Conservation (phyloP, 2,888 invertebrate genomes). For the Chalcosyrphus nemorum region DNA sequence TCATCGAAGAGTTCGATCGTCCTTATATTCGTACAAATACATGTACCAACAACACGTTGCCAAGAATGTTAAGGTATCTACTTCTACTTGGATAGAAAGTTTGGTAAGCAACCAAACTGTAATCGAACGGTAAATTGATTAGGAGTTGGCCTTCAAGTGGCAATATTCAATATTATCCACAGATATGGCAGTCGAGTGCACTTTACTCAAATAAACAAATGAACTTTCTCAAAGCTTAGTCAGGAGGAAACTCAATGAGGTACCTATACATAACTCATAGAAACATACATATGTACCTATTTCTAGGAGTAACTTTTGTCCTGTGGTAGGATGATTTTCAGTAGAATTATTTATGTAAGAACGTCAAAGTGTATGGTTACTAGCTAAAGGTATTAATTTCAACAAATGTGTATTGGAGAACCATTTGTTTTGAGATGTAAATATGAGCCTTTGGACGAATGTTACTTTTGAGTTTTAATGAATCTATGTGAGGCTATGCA, state of each 20-base stretch:
- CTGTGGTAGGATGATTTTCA: conserved; percentile 10
- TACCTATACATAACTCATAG: no score
- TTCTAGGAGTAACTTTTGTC: neutral
- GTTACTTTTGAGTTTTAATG: neutral
- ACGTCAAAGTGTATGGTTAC: conserved; percentile 7
- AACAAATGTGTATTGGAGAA: neutral
- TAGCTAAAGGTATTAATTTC: neutral
- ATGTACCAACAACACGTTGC: neutral
- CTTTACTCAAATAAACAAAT: conserved; percentile 61
- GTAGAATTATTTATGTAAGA: conserved; percentile 32
- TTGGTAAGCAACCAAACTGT: conserved; percentile 46
- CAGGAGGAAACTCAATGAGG: conserved; percentile 34
- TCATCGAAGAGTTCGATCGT: conserved; percentile 35
- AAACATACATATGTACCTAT: conserved; percentile 20
- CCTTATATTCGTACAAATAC: neutral
- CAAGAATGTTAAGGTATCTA: conserved; percentile 8
- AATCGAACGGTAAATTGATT: conserved; percentile 67
- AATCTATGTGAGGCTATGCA: neutral
- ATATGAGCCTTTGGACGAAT: neutral
- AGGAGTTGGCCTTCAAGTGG: conserved; percentile 74
- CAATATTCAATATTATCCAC: conserved; percentile 75
- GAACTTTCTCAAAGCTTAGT: conserved; percentile 14
- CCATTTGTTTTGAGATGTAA: conserved; percentile 25
- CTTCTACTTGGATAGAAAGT: neutral
- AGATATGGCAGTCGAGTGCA: conserved; percentile 54